phyloP scores from a whole-genome alignment of 2,888 invertebrate species.

The Rotaria macrura region DNA sequence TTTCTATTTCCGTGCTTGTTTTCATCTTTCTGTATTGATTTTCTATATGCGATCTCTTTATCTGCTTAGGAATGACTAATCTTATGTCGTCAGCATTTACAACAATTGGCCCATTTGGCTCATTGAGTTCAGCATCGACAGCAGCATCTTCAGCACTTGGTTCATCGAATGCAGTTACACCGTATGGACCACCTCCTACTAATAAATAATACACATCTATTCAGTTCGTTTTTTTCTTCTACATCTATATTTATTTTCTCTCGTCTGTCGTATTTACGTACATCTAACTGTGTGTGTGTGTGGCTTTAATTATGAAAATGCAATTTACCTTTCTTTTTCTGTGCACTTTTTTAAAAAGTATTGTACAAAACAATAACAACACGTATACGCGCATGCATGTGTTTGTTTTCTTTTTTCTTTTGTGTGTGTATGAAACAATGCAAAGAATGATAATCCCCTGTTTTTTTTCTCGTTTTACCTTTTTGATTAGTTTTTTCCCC shows the following conservation, averaged over 20 bases:
- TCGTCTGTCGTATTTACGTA: background rate
- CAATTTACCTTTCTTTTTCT: background rate
- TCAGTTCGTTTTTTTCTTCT: background rate
- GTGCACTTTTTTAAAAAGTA: conserved; percentile 1
- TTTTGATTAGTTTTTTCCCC: background rate
- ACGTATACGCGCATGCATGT: background rate
- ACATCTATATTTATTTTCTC: background rate
- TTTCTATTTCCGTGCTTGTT: no score
- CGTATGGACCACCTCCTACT: background rate
- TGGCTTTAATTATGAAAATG: background rate
- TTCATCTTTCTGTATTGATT: background rate
- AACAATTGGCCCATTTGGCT: conserved; percentile 30
- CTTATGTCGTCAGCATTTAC: conserved; percentile 33
- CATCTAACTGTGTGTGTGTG: background rate
- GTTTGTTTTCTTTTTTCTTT: background rate
- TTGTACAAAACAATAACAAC: background rate
- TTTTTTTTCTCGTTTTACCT: background rate
- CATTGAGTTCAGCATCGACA: background rate
- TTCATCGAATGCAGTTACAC: background rate
- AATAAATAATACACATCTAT: background rate
- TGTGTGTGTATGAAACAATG: background rate
- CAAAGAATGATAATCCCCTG: background rate
- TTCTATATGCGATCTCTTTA: background rate
- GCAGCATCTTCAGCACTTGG: background rate
- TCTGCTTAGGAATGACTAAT: conserved; percentile 29